Evolutionary conservation across 2,113 vertebrate genomes (phyloP), one percentile per base, ranked within the genome.

Genomic region (Odocoileus hemionus): DNA sequence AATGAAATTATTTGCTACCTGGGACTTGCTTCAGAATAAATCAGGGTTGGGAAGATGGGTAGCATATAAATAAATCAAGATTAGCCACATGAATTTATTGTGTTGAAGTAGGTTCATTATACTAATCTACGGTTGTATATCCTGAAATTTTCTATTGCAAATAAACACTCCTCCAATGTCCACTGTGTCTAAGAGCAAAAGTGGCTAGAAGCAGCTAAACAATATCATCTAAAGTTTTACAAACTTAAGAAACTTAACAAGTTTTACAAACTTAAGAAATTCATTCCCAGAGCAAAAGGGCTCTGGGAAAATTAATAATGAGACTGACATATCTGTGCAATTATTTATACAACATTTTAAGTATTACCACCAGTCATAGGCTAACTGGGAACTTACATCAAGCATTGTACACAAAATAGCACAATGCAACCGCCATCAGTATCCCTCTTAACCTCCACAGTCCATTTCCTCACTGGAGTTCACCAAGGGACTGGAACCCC

Each of bases 21-120:
- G 5, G 28, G 60, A 95, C 16, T 50, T 94, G 43, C 70, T 96
- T 96, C 84, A 84, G 92, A 96, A 89, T 79, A 84, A 45, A 30
- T 80, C 47, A 70, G 79, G 15, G 15, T 64, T n/a, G 47, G 67
- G 70, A 96, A 67, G 52, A 47, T 55, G 36, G 55, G 17, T 43
- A 17, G 6, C 54, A 96, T 45, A 57, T 0, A 93, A 61, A 87
- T 19, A 92, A 83, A 84, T n/a, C 52, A 97, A 76, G n/a, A 76
- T 7, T 88, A 30, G n/a, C 39, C 74, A 88, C 74, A 88, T 52
- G 58, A 88, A 57, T 16, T 23, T 17, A 91, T 30, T 43, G 47
- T 28, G 39, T 5, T 58, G 15, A 96, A 93, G 58, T 39, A 43
- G 6, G 61, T n/a, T 88, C 47, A 60, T 58, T 54, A 39, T 28